Evolutionary conservation across 2,888 invertebrate species (phyloP), one percentile per base, ranked within the genome.

Genomic region (Agrotis ipsilon): DNA sequence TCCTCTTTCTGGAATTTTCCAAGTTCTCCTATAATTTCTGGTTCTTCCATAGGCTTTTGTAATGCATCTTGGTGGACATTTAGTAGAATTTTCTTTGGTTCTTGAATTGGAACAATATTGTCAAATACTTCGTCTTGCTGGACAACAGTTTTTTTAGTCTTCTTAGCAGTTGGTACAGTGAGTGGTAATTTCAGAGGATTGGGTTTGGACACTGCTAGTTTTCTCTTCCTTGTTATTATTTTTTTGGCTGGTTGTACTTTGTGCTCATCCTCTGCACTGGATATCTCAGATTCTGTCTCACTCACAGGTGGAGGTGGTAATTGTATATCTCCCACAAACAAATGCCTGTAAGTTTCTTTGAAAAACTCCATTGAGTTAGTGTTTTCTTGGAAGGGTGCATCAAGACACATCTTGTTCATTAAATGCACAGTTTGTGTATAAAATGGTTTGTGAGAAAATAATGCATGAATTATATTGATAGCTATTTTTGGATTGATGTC

Each of bases 381-480:
- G 78, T 96, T 96, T 55, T 96, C 89, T 81, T 93, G 96, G 94
- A 99, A 99, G 0, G 99, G 99, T 55, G 98, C 97, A 21, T 98
- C 98, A 61, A 99, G 93, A 91, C 98, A 98, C 98, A 99, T 98
- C 93, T 98, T 98, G 91, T 99, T 99, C 99, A 99, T 99, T 65
- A 99, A 96, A 94, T 99, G 99, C 59, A 99, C 89, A 14, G 98
- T 97, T 96, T 98, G 97, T 1, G 97, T 97, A 89, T 99, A 99
- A 91, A 99, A 98, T 85, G 97, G 97, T 66, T 98, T 98, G 83
- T 98, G 97, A 19, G 97, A 96, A 68, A 97, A 97, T 69, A 99
- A 92, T 39, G 98, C 97, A 91, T 98, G 97, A 6, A 98, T 97
- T 75, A 99, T 98, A 88, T 98, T 98, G 67, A 97, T 96, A 55